Base-by-base conservation (phyloP, 2,888 invertebrate species). In the Azorinus chamasolen region DNA sequence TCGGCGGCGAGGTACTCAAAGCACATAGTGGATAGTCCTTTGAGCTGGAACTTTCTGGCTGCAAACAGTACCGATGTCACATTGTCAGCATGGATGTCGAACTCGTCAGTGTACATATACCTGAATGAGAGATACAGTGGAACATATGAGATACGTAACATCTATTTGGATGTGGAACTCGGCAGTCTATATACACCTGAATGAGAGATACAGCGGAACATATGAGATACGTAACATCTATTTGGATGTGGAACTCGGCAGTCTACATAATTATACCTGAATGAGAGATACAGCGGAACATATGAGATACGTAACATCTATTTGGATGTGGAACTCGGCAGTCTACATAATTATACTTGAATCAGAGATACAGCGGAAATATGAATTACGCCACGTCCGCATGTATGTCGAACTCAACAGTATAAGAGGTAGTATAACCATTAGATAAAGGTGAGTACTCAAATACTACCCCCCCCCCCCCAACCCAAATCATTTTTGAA, bases 221-320 rank as follows among this genome's bases (percentile, higher is more conserved):
- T n/a, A 18, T 46, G 20, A n/a, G n/a, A 4, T 46, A n/a, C 46
- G 14, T 46, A 5, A 18, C 4, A 54, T 3, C 14, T 39, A 65
- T n/a, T n/a, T 79, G 81, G 20, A 85, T 68, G 27, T 80, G 73
- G 20, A 83, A 75, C 27, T 83, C 79, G 39, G 83, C 85, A 0
- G 82, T 83, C 61, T 85, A 85, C 12, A 85, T 62, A n/a, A n/a
- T n/a, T n/a, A 48, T 82, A 85, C 50, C 85, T 85, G 74, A 12
- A 78, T 63, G 39, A 37, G 16, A 32, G 20, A 46, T 46, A 46
- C 46, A 46, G 6, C 6, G 4, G 46, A 5, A 8, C 14, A 46
- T n/a, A 18, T 46, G 20, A n/a, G n/a, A 4, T 46, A n/a, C 46
- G 14, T 46, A 5, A 18, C 4, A 54, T 3, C 14, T 39, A 65